Conservation (phyloP, 2,113 vertebrate genomes). For the Candoia aspera region DNA sequence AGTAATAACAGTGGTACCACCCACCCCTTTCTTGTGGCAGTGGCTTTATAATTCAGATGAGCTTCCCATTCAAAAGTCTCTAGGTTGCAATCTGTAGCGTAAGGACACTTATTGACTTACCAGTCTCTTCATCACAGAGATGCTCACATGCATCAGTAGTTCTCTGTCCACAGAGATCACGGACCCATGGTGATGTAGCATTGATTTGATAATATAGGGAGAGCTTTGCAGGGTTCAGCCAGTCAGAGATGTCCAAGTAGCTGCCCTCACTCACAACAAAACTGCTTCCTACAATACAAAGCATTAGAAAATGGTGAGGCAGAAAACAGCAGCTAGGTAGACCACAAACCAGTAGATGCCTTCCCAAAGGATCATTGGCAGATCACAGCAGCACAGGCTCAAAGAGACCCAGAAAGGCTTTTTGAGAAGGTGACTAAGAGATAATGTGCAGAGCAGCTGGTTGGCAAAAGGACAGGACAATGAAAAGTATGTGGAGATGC, state of each 20-base stretch:
- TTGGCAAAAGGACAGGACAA: background rate
- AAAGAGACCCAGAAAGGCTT: background rate
- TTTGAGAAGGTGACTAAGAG: no score
- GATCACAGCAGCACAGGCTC: background rate
- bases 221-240: slow-evolving; percentile 96
- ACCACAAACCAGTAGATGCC: background rate
- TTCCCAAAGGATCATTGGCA: background rate
- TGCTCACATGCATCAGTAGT: slow-evolving; percentile 95
- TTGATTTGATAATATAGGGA: slow-evolving; percentile 96
- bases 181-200: slow-evolving; percentile 90
- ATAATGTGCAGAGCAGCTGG: background rate
- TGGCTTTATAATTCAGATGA: no score
- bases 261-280: slow-evolving; percentile 97
- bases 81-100: background rate
- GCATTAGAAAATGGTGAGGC: background rate
- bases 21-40: no score
- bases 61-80: background rate
- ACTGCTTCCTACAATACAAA: slow-evolving; percentile 85
- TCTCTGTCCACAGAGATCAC: slow-evolving; percentile 93
- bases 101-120: slow-evolving; percentile 70
- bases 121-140: slow-evolving; percentile 93
- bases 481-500: background rate
- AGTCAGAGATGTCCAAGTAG: slow-evolving; percentile 95
- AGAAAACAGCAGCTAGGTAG: background rate
- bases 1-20: no score